Conservation (phyloP, 2,113 vertebrate genomes). For the Odobenus rosmarus region DNA sequence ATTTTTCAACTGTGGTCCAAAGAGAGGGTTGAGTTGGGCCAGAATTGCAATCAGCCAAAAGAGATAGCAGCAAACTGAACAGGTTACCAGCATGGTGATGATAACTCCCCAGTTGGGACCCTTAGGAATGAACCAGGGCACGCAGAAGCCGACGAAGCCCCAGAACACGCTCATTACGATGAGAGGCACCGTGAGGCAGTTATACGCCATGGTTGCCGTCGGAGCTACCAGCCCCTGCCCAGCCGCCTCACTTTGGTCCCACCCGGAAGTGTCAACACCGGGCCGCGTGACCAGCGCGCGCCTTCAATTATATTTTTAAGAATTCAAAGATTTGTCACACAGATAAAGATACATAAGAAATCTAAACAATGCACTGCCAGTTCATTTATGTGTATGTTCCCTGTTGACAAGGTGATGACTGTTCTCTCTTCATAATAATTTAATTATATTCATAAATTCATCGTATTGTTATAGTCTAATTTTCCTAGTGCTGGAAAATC, state of each 20-base stretch:
- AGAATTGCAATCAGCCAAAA: slow-evolving; percentile 97
- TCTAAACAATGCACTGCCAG: neutral
- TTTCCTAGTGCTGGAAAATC: slow-evolving; percentile 1
- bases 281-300: too few relatives aligned
- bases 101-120: too few relatives aligned
- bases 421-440: neutral
- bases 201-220: too few relatives aligned
- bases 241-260: too few relatives aligned
- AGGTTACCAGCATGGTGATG: too few relatives aligned
- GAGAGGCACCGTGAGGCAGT: too few relatives aligned
- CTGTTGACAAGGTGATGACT: neutral
- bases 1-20: slow-evolving; percentile 92
- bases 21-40: slow-evolving; percentile 97
- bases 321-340: neutral
- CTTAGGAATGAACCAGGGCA: too few relatives aligned
- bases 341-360: neutral
- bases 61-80: too few relatives aligned
- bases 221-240: too few relatives aligned
- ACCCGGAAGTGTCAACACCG: too few relatives aligned
- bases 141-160: too few relatives aligned
- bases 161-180: too few relatives aligned
- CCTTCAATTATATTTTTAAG: neutral
- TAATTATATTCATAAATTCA: neutral
- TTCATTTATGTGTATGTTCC: neutral
- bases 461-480: neutral